These are phyloP conservation scores for Heliconius sara DNA, from an alignment of 2,888 invertebrate species.

Conservation along the genomic window DNA sequence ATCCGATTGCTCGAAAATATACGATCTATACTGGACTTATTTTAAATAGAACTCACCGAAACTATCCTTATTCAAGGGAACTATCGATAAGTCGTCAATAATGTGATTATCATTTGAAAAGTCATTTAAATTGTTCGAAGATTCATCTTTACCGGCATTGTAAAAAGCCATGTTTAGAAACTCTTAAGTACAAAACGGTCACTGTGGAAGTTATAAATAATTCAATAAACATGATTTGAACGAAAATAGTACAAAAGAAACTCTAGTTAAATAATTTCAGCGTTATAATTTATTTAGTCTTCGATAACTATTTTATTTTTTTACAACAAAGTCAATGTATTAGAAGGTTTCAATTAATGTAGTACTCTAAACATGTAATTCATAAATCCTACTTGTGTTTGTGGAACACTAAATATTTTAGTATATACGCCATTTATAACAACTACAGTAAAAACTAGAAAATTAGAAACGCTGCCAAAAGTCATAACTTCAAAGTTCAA, in stretches of 20 bases:
- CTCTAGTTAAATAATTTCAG: not conserved
- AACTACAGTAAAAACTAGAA: constrained; percentile 10
- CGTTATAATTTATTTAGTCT: not conserved
- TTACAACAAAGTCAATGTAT: not conserved
- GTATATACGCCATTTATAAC: constrained; percentile 3
- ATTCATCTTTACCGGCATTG: constrained; percentile 63
- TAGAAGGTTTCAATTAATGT: not conserved
- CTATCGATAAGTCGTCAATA: constrained; percentile 89
- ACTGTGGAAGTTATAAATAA: constrained; percentile 62
- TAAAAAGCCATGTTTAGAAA: constrained; percentile 73
- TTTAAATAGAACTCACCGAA: constrained; percentile 86
- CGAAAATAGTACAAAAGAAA: not conserved
- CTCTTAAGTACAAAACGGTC: constrained; percentile 57
- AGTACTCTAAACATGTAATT: not conserved
- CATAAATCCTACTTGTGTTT: constrained; percentile 18
- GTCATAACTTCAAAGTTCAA: constrained; percentile 17
- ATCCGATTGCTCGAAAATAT: not conserved
- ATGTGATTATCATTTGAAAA: constrained; percentile 64
- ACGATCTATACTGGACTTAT: not conserved
- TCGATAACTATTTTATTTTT: constrained; percentile 11
- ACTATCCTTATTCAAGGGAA: constrained; percentile 94
- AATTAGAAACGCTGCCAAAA: constrained; percentile 19
- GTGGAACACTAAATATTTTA: not conserved
- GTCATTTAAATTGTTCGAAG: constrained; percentile 56
- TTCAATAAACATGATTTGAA: constrained; percentile 71